phyloP scores from a whole-genome alignment of 2,797 vertebrate species.

The Syndactyla subalaris region DNA sequence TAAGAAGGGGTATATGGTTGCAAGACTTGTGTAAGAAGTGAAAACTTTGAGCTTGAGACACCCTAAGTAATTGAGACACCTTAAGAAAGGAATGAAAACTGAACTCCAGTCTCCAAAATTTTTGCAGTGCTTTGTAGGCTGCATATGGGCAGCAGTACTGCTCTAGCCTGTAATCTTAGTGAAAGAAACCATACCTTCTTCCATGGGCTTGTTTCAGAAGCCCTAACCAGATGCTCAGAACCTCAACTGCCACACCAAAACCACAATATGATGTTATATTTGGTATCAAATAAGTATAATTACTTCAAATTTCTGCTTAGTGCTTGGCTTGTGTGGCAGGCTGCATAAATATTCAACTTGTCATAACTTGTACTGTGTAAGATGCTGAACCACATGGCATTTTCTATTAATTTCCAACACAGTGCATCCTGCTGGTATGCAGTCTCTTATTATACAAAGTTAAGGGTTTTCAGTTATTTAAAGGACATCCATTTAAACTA shows the following conservation, averaged over 20 bases:
- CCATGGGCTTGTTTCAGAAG: not conserved
- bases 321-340: not conserved
- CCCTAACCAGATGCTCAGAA: not conserved
- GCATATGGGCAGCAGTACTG: not conserved
- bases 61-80: not conserved
- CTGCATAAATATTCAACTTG: not conserved
- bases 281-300: not conserved
- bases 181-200: not conserved
- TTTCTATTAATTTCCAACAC: conserved; percentile 4
- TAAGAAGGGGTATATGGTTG: not conserved
- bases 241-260: not conserved
- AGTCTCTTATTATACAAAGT: not conserved
- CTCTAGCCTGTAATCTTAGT: not conserved
- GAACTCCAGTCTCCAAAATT: not conserved
- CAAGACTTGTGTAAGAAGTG: not conserved
- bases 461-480: conserved; percentile 6
- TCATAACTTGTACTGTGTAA: not conserved
- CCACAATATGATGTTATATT: not conserved
- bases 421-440: not conserved
- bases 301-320: not conserved
- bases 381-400: not conserved
- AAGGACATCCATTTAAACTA: not conserved
- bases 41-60: not conserved
- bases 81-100: not conserved
- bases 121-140: not conserved